Conservation (phyloP, 2,113 vertebrate genomes). For the Camelus dromedarius region DNA sequence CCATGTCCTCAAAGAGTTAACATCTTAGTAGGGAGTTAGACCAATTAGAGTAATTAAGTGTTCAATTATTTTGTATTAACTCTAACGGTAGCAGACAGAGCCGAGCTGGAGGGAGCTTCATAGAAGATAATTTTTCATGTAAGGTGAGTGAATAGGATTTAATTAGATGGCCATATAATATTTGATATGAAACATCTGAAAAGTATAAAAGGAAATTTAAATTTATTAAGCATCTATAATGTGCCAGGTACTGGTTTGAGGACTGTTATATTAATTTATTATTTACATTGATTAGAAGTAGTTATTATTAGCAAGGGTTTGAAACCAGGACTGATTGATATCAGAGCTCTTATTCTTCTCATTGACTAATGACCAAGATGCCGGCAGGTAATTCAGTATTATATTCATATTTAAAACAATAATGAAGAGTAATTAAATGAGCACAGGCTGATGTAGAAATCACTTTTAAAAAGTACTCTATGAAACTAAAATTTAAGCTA, state of each 20-base stretch:
- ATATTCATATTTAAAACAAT: neutral
- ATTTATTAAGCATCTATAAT: constrained; percentile 10
- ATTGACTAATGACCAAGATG: neutral
- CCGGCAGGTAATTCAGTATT: constrained; percentile 27
- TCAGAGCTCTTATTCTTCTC: constrained; percentile 14
- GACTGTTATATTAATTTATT: neutral
- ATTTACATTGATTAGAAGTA: neutral
- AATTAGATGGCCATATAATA: constrained; percentile 3
- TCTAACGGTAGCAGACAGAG: constrained; percentile 19
- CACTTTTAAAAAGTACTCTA: constrained; percentile 1
- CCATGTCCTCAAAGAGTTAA: neutral
- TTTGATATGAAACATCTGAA: neutral
- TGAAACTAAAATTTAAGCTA: neutral
- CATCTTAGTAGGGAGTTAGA: neutral
- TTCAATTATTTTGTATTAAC: neutral
- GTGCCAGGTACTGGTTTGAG: neutral
- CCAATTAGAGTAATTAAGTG: neutral
- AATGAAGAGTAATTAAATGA: constrained; percentile 45
- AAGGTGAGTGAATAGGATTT: constrained; percentile 23
- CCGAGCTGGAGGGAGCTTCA: neutral
- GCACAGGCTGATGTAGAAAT: neutral
- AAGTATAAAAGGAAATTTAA: constrained; percentile 54
- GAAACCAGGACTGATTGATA: constrained; percentile 13
- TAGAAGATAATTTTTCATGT: neutral
- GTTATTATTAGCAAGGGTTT: constrained; percentile 40